A percentile compares a stretch with the other conserved stretches of the same genome.
Conservation (phyloP, 2,888 invertebrate genomes). For the Loripinus fragilis region DNA sequence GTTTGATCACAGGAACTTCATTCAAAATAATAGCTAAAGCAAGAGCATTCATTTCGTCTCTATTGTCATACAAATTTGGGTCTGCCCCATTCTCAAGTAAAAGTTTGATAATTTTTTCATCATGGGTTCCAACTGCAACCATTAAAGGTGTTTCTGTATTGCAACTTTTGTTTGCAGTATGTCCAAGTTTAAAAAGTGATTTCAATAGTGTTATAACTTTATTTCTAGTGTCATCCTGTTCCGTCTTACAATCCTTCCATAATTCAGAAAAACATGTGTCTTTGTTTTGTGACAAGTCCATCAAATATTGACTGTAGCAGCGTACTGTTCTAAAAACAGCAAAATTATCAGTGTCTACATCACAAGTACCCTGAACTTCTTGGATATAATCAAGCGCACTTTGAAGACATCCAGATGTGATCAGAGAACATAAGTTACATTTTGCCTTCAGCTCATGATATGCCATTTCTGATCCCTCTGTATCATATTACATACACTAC, state of each 20-base stretch:
- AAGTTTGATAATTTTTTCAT: constrained; percentile 51
- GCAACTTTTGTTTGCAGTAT: constrained; percentile 33
- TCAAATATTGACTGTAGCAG: constrained; percentile 43
- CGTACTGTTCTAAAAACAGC: constrained; percentile 8
- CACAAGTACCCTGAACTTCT: background rate
- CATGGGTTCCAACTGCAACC: constrained; percentile 61
- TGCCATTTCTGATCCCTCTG: too few species aligned
- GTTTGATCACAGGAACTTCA: constrained; percentile 60
- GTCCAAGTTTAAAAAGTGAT: constrained; percentile 50
- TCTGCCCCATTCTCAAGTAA: constrained; percentile 66
- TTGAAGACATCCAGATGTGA: background rate
- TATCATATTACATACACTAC: too few species aligned
- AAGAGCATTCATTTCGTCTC: constrained; percentile 61
- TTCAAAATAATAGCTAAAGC: constrained; percentile 65
- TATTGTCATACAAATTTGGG: constrained; percentile 47
- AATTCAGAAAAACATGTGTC: constrained; percentile 35
- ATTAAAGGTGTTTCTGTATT: constrained; percentile 57
- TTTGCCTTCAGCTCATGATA: too few species aligned
- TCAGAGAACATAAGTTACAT: background rate
- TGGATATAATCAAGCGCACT: background rate
- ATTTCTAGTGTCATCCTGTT: constrained; percentile 23
- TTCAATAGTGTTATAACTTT: constrained; percentile 42
- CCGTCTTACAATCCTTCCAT: constrained; percentile 44
- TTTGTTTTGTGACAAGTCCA: constrained; percentile 21
- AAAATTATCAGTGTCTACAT: background rate